Percentiles rank a stretch among this genome's conserved stretches.
Conservation (phyloP, 2,888 invertebrate species). For the Polydrusus cervinus region DNA sequence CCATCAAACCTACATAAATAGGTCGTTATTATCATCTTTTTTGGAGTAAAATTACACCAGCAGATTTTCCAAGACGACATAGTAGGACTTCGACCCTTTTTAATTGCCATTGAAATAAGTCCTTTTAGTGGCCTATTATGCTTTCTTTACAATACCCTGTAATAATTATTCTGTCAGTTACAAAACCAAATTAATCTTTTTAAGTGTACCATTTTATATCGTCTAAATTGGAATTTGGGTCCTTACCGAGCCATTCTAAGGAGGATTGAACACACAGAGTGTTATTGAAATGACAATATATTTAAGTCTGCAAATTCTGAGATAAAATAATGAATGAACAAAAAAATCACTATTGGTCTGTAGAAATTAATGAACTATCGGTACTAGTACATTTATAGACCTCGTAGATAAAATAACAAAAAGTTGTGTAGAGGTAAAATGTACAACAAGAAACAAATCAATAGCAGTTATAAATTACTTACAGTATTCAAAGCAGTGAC, state of each 20-base stretch:
- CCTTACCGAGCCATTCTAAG: background rate
- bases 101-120: slow-evolving; percentile 2
- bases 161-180: background rate
- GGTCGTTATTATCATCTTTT: background rate
- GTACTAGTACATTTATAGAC: too few species aligned
- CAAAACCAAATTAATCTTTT: slow-evolving; percentile 2
- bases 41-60: background rate
- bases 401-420: too few species aligned
- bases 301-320: too few species aligned
- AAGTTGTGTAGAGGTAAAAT: too few species aligned
- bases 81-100: background rate
- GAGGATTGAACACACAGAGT: too few species aligned
- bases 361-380: too few species aligned
- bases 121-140: slow-evolving; percentile 1
- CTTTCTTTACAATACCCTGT: background rate
- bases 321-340: too few species aligned
- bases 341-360: too few species aligned
- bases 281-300: too few species aligned
- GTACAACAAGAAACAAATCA: too few species aligned
- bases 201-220: background rate
- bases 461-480: too few species aligned
- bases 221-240: background rate
- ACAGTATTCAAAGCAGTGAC: too few species aligned
- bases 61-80: background rate
- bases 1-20: background rate